Evolutionary conservation across 2,113 vertebrate genomes (phyloP).

Genomic region (Sinocyclocheilus anophthalmus): DNA sequence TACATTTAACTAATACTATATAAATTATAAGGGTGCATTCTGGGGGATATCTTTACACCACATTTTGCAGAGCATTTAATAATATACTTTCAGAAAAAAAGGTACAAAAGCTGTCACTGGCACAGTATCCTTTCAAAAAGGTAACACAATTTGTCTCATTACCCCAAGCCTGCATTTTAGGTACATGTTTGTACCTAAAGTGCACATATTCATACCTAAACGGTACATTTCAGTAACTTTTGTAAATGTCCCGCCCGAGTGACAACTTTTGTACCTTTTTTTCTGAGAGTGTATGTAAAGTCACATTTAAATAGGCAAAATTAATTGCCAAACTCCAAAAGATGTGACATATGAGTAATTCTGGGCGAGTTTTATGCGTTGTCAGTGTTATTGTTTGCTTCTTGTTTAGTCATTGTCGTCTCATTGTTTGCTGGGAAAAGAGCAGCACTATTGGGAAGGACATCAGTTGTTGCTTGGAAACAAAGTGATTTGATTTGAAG

Average conservation of each 20-base stretch:
- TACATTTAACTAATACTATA: neutral
- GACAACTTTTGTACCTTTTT: neutral
- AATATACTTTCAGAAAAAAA: neutral
- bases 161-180: neutral
- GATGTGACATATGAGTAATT: neutral
- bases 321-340: neutral
- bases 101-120: neutral
- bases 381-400: conserved; percentile 17
- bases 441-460: conserved; percentile 27
- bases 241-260: neutral
- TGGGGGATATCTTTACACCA: neutral
- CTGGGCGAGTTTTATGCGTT: neutral
- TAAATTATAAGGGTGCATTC: neutral
- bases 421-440: conserved; percentile 5
- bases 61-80: neutral
- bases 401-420: neutral
- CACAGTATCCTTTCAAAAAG: neutral
- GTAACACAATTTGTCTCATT: neutral
- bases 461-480: conserved; percentile 42
- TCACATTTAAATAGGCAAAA: neutral
- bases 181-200: too few species aligned
- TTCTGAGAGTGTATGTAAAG: neutral
- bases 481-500: conserved; percentile 49
- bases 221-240: neutral
- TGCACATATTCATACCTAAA: too few species aligned